Evolutionary conservation across 2,797 vertebrate species (phyloP).

Genomic region (Psittacula echo): DNA sequence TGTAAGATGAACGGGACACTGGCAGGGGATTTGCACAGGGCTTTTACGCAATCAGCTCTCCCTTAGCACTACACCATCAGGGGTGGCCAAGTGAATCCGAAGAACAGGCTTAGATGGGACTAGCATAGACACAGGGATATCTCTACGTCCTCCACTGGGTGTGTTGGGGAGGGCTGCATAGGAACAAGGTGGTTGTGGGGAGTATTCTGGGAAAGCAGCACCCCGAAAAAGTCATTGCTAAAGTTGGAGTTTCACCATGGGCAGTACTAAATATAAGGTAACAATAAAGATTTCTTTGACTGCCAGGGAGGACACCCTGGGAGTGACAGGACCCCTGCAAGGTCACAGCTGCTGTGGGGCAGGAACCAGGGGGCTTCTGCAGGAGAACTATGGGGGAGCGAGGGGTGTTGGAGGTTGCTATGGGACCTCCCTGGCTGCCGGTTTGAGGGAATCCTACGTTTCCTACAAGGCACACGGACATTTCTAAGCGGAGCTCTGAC

Average conservation of each 20-base stretch:
- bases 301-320: accelerated
- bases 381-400: background rate
- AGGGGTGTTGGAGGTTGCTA: accelerated
- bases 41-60: background rate
- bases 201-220: background rate
- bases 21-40: accelerated
- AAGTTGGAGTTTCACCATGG: background rate
- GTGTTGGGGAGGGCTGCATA: background rate
- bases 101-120: background rate
- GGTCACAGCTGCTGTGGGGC: background rate
- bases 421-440: too few species aligned
- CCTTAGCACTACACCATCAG: background rate
- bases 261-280: background rate
- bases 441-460: accelerated
- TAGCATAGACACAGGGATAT: accelerated
- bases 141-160: accelerated
- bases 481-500: background rate
- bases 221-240: background rate
- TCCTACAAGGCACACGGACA: accelerated
- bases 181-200: background rate
- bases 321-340: background rate
- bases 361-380: too few species aligned
- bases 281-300: background rate
- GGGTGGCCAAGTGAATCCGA: background rate
- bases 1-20: background rate